phyloP scores from a whole-genome alignment of 2,797 vertebrate species.

The Diglossa cyanea region DNA sequence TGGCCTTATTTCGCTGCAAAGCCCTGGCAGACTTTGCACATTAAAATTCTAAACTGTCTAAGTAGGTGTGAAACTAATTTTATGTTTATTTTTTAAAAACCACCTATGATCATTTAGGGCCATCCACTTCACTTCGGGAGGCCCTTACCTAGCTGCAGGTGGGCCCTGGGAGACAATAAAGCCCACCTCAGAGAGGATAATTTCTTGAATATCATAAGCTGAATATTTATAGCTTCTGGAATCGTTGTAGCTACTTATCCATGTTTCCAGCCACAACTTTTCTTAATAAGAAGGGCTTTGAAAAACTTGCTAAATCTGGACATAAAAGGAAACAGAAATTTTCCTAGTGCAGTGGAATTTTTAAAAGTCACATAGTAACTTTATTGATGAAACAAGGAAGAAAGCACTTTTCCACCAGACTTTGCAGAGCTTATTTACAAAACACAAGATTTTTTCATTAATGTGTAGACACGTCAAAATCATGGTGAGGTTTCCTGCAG shows the following conservation, averaged over 20 bases:
- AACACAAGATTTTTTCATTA: conserved; percentile 69
- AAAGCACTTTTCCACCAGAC: conserved; percentile 76
- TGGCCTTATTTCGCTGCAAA: conserved; percentile 77
- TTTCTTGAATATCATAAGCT: conserved; percentile 73
- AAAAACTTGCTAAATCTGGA: conserved; percentile 79
- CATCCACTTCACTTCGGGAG: conserved; percentile 76
- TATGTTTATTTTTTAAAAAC: conserved; percentile 78
- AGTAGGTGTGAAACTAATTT: conserved; percentile 82
- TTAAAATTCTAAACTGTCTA: conserved; percentile 81
- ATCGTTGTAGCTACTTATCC: conserved; percentile 77
- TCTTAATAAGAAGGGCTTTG: conserved; percentile 82
- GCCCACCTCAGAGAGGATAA: conserved; percentile 70
- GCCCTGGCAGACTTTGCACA: conserved; percentile 78
- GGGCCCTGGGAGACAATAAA: conserved; percentile 78
- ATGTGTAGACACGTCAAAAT: conserved; percentile 34
- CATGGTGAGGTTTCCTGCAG: conserved; percentile 49
- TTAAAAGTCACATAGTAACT: conserved; percentile 77
- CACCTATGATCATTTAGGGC: conserved; percentile 76
- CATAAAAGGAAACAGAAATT: conserved; percentile 81
- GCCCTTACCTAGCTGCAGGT: conserved; percentile 70
- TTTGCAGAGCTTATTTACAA: conserved; percentile 75
- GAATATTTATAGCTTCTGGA: conserved; percentile 78
- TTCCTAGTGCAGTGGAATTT: conserved; percentile 80
- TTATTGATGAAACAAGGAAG: conserved; percentile 82
- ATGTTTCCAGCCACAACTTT: conserved; percentile 78